Conservation (phyloP, 2,888 invertebrate species). For the Adineta ricciae region DNA sequence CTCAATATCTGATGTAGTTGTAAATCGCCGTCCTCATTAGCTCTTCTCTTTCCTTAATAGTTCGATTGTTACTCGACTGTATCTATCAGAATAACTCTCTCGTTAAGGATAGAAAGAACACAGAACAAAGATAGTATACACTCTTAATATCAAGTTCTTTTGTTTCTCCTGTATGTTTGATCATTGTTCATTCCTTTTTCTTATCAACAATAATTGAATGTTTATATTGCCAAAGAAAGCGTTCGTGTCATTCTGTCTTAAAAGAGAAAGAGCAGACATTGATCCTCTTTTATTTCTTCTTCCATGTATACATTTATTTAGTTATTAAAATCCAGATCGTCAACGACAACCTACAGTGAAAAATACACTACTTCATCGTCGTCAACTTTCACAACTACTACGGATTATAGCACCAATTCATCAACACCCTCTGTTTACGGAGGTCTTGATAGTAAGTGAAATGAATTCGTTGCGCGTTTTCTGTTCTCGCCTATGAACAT, state of each 20-base stretch:
- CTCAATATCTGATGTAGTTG: neutral
- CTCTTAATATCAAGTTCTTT: neutral
- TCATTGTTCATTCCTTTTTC: neutral
- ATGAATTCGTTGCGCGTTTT: neutral
- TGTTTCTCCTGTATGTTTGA: neutral
- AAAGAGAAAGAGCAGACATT: slow-evolving; percentile 51
- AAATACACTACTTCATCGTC: neutral
- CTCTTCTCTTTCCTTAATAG: neutral
- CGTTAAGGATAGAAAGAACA: neutral
- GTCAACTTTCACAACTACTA: neutral
- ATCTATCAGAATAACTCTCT: neutral
- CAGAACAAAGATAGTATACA: neutral
- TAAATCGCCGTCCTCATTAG: neutral
- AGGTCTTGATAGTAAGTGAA: neutral
- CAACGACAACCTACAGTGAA: neutral
- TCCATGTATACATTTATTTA: neutral
- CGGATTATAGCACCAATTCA: neutral
- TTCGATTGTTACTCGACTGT: neutral
- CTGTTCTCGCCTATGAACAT: neutral
- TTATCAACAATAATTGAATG: slow-evolving; percentile 13
- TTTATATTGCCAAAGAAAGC: neutral
- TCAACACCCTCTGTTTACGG: neutral
- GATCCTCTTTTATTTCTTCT: neutral
- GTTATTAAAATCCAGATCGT: neutral
- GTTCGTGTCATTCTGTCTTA: slow-evolving; percentile 58